Evolutionary conservation across 2,888 invertebrate genomes (phyloP), one percentile per base, ranked within the genome.

Genomic region (Oscheius sp.): DNA sequence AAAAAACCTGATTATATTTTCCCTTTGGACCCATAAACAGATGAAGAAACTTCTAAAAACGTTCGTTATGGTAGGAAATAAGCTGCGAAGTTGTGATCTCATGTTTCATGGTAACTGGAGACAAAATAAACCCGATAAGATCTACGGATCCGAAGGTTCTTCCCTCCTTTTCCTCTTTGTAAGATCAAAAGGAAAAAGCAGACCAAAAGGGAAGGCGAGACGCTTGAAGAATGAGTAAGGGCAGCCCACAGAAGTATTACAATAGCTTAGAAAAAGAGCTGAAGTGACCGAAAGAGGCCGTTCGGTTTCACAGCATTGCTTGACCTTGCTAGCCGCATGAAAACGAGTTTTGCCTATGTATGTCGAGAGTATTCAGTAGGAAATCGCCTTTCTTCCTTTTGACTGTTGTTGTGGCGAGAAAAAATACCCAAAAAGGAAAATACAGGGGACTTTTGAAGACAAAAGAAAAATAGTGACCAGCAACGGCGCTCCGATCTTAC

Each of bases 311-410:
- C 25, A 37, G 17, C 39, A 37, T 12, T n/a, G 61, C 61, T 61
- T 61, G 61, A 45, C 61, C 61, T 61, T 61, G 61, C 42, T 39
- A 23, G 42, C 61, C 42, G 31, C 25, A 25, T 48, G 17, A 37
- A 61, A 61, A 61, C 61, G 61, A 61, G 61, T 61, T 61, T 29
- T 45, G 42, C 39, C 45, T 45, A 61, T 61, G 61, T 61, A 61
- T 61, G 61, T 61, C 61, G 61, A 61, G 61, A 61, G 61, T 61
- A 61, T 42, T 61, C 42, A 45, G 31, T 12, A 48, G 20, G 55
- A 37, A 57, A 57, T 57, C 57, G 57, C 23, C 57, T 57, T 25
- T 52, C 50, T 23, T n/a, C 23, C 48, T 12, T 48, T 42, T 42
- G 42, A 15, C 23, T 48, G 23, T 5, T 23, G 25, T 17, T 15